Evolutionary conservation across 2,797 vertebrate species (phyloP).

Genomic region (Staurois parvus): DNA sequence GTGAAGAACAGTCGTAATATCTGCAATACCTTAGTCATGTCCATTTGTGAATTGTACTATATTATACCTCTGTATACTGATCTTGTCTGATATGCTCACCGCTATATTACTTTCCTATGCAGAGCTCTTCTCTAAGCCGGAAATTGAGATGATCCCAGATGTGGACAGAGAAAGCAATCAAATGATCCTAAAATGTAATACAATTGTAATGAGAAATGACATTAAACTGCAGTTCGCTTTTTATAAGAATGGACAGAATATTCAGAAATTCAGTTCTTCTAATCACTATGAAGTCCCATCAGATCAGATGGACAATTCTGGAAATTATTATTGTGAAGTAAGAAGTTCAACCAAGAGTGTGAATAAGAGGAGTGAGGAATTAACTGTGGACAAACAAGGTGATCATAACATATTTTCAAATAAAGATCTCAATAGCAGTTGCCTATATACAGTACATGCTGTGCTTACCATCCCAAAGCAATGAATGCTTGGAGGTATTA

Average conservation of each 20-base stretch:
- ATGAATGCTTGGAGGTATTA: no score
- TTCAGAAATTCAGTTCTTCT: not conserved
- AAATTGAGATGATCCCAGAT: not conserved
- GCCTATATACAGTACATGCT: no score
- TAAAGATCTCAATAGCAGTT: no score
- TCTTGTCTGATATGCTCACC: no score
- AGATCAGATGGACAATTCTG: not conserved
- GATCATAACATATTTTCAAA: not conserved
- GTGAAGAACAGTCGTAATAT: no score
- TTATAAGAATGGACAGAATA: conserved; percentile 6
- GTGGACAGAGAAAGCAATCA: not conserved
- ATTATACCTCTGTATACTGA: no score
- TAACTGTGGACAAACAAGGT: not conserved
- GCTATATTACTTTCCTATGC: no score
- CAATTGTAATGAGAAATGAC: not conserved
- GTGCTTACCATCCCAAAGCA: no score
- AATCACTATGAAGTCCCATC: not conserved
- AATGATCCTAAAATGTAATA: conserved; percentile 10
- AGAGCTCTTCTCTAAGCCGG: not conserved
- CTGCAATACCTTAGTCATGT: no score
- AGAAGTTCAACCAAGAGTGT: not conserved
- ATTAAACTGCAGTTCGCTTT: conserved; percentile 6
- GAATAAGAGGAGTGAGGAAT: not conserved
- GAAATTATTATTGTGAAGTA: conserved; percentile 17
- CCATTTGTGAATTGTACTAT: no score